Evolutionary conservation across 2,797 vertebrate species (phyloP).

Genomic region (Erethizon dorsatum): DNA sequence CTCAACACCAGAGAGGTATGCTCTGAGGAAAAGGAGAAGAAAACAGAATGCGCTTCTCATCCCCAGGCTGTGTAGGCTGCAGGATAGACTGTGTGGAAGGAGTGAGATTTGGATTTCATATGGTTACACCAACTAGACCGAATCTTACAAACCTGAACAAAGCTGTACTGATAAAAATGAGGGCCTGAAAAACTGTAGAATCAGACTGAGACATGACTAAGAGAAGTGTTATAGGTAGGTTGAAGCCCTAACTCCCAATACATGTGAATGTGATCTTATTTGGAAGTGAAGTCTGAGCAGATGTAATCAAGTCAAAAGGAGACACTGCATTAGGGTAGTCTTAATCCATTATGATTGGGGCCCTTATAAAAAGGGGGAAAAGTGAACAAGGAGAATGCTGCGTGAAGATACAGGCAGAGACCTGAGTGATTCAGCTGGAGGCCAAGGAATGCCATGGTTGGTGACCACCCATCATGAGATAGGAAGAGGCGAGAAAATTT

Average conservation of each 20-base stretch:
- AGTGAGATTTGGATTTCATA: not conserved
- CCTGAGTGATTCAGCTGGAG: not conserved
- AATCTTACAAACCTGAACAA: not conserved
- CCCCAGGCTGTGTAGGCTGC: not conserved
- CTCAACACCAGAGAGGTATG: not conserved
- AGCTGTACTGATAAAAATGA: not conserved
- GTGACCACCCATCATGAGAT: not conserved
- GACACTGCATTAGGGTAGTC: not conserved
- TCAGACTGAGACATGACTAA: not conserved
- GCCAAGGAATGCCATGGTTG: not conserved
- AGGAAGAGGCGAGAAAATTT: not conserved
- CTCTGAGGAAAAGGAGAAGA: not conserved
- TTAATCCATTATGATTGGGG: not conserved
- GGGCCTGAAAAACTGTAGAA: not conserved
- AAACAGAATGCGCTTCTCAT: not conserved
- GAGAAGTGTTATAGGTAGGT: not conserved
- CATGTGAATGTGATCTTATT: not conserved
- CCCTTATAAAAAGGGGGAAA: not conserved
- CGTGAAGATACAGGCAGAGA: not conserved
- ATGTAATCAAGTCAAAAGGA: not conserved
- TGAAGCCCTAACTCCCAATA: not conserved
- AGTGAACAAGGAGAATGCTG: not conserved
- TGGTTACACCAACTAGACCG: not conserved
- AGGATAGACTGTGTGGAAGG: not conserved
- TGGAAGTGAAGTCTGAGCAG: not conserved